A percentile compares a stretch with the other conserved stretches of the same genome.
Evolutionary conservation across 2,113 vertebrate species (phyloP).

Genomic region (Hystrix brachyura): DNA sequence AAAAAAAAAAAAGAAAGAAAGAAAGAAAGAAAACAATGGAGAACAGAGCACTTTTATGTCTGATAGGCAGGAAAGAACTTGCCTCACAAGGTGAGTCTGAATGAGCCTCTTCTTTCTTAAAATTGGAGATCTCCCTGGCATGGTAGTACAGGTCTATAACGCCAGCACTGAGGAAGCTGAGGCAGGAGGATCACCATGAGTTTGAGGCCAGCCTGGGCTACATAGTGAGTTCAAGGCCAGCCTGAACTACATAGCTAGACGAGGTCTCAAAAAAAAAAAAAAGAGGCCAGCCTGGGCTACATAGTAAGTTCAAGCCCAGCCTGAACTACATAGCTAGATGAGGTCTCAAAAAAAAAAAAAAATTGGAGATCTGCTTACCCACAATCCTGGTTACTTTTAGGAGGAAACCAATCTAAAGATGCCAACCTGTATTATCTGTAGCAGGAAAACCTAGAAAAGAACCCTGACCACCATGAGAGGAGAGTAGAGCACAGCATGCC

Average conservation of each 20-base stretch:
- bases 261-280: background rate
- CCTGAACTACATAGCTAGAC: background rate
- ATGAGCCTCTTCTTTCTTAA: background rate
- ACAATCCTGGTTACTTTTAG: background rate
- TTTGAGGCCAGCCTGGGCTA: background rate
- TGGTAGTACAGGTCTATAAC: background rate
- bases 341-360: background rate
- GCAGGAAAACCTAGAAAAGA: background rate
- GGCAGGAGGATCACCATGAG: background rate
- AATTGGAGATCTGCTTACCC: background rate
- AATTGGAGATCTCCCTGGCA: background rate
- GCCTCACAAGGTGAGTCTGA: background rate
- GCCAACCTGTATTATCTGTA: too few species aligned
- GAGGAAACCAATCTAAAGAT: background rate
- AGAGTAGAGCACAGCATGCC: background rate
- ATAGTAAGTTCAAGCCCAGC: background rate
- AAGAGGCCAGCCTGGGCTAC: background rate
- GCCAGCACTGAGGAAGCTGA: background rate
- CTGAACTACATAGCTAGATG: background rate
- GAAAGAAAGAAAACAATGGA: background rate
- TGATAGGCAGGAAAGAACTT: background rate
- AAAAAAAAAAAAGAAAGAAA: background rate
- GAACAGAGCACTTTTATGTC: background rate
- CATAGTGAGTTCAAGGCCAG: background rate
- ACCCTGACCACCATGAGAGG: background rate